Evolutionary conservation across 2,797 vertebrate genomes (phyloP).

Genomic region (Acipenser ruthenus): DNA sequence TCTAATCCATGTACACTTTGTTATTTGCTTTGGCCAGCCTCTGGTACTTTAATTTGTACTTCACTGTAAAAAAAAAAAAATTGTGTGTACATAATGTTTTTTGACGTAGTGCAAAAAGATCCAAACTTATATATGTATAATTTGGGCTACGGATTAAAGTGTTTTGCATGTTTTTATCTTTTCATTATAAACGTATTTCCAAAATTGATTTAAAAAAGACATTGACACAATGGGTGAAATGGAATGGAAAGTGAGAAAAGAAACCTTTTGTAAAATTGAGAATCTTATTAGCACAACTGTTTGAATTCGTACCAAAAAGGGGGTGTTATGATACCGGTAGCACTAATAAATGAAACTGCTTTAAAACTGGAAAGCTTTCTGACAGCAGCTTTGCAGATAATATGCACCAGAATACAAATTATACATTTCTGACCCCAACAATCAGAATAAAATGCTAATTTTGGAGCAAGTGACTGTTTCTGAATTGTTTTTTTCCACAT

Average conservation of each 20-base stretch:
- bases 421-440: constrained; percentile 92
- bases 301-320: constrained; percentile 95
- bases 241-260: constrained; percentile 64
- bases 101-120: constrained; percentile 88
- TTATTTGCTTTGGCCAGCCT: constrained; percentile 73
- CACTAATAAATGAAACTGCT: constrained; percentile 73
- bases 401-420: constrained; percentile 88
- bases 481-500: constrained; percentile 40
- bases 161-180: constrained; percentile 99
- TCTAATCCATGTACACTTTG: constrained; percentile 87
- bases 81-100: constrained; percentile 98
- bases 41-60: constrained; percentile 80
- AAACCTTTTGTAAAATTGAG: constrained; percentile 49
- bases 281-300: constrained; percentile 93
- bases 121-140: constrained; percentile 88
- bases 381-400: constrained; percentile 81
- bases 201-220: constrained; percentile 83
- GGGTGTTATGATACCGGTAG: constrained; percentile 55
- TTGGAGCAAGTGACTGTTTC: constrained; percentile 84
- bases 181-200: constrained; percentile 88
- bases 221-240: constrained; percentile 81
- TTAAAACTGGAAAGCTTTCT: constrained; percentile 83
- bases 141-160: constrained; percentile 90
- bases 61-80: constrained; percentile 83
- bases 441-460: constrained; percentile 99